Evolutionary conservation across 2,113 vertebrate genomes (phyloP), one percentile per base, ranked within the genome.

Genomic region (Scartelaos histophorus): DNA sequence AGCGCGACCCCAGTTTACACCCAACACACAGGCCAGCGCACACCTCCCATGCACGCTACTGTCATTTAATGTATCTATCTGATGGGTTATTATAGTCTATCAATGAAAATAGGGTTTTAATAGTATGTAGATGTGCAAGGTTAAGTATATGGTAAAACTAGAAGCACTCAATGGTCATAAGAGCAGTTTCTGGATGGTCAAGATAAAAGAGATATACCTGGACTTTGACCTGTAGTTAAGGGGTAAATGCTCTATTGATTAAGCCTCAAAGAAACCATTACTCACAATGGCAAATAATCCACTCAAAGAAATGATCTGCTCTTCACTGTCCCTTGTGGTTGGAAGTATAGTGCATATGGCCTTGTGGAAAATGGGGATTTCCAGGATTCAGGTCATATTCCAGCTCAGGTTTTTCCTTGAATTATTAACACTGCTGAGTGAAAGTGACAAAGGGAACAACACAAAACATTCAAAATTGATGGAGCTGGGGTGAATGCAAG

Each of bases 241-340:
- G 58, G 25, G 58, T 61, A 61, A 61, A 61, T 61, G 58, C 58
- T 35, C 24, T 61, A 61, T 61, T 34, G 24, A 61, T 61, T 35
- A 17, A 61, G 58, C 58, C 24, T 34, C 58, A 61, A 34, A 61
- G 58, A 58, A 6, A 13, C 58, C 25, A 61, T 61, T 34, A 34
- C 58, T 61, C 25, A 61, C 58, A 61, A 17, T 61, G 58, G 15
- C 24, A 61, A 61, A 61, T 34, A 61, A 34, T 34, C 13, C 58
- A 61, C 58, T 61, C 15, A 29, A 34, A 61, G 13, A 61, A 19
- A 61, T 61, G 24, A 61, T 34, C 7, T 34, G 58, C 15, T 34
- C 25, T 19, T 61, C 24, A 61, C 58, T 61, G 58, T 25, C 58
- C 58, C 58, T 9, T 17, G 58, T 61, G 58, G 58, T 15, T 34